Evolutionary conservation across 2,113 vertebrate species (phyloP).

Genomic region (Cranoglanis bouderius): DNA sequence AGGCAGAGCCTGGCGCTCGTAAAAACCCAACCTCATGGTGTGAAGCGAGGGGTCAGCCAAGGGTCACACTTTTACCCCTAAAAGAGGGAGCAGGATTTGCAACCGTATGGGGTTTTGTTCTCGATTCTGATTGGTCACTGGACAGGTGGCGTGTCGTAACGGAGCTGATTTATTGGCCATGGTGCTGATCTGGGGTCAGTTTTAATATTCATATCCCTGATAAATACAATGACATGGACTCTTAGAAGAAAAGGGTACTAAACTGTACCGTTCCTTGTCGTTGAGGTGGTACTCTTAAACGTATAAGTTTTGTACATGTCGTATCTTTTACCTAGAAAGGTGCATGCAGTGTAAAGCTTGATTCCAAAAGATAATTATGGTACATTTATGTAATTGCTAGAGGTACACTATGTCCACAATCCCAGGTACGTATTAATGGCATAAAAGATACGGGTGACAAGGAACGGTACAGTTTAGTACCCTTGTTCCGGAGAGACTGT

Average conservation of each 20-base stretch:
- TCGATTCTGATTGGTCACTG: constrained; percentile 55
- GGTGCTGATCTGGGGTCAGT: constrained; percentile 11
- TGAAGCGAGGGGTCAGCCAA: constrained; percentile 56
- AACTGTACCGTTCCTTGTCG: background rate
- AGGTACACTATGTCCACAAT: background rate
- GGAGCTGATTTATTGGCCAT: background rate
- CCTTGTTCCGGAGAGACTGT: background rate
- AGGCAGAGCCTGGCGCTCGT: constrained; percentile 53
- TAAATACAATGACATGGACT: background rate
- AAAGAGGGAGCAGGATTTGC: constrained; percentile 51
- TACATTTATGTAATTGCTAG: background rate
- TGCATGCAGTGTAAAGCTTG: background rate
- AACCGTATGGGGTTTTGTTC: constrained; percentile 49
- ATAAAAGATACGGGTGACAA: background rate
- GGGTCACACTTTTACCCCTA: constrained; percentile 62
- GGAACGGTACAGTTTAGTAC: background rate
- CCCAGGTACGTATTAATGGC: background rate
- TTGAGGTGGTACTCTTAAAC: too few species aligned
- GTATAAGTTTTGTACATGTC: background rate
- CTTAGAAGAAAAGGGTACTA: background rate
- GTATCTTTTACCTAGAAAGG: background rate
- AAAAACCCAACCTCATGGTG: constrained; percentile 55
- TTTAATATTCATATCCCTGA: background rate
- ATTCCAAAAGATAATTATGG: background rate
- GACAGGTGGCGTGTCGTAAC: constrained; percentile 42